These are phyloP conservation scores for Phrynocephalus forsythii DNA, from an alignment of 2,797 vertebrate genomes.

Conservation along the genomic window DNA sequence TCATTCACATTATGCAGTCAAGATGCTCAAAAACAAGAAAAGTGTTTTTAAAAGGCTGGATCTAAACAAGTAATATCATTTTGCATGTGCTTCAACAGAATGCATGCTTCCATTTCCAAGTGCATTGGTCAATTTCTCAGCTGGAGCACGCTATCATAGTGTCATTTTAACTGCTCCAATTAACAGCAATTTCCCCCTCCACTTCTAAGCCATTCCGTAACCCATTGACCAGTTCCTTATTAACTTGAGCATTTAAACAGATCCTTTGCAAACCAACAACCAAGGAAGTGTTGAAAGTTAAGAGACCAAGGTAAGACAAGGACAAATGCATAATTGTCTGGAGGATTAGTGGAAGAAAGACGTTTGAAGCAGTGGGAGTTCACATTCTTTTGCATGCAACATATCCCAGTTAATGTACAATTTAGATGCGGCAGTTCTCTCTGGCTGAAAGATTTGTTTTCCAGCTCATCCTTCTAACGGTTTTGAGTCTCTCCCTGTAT, in stretches of 20 bases:
- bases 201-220: constrained; percentile 32
- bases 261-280: constrained; percentile 39
- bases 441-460: constrained; percentile 57
- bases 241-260: constrained; percentile 59
- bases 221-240: constrained; percentile 55
- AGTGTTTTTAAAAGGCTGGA: background rate
- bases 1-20: background rate
- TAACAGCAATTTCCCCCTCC: constrained; percentile 32
- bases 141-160: background rate
- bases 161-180: constrained; percentile 10
- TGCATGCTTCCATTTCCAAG: background rate
- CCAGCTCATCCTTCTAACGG: constrained; percentile 55
- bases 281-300: constrained; percentile 56
- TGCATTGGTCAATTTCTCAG: background rate
- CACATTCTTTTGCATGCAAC: constrained; percentile 59
- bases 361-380: constrained; percentile 58
- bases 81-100: constrained; percentile 2
- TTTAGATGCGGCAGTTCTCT: constrained; percentile 71
- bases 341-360: constrained; percentile 27
- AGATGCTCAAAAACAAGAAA: background rate
- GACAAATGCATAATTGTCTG: constrained; percentile 72
- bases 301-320: constrained; percentile 66
- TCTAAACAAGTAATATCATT: background rate
- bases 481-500: constrained; percentile 51
- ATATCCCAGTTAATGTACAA: constrained; percentile 68